Base-by-base conservation (phyloP, 2,113 vertebrate genomes). In the Macquaria ambigua region DNA sequence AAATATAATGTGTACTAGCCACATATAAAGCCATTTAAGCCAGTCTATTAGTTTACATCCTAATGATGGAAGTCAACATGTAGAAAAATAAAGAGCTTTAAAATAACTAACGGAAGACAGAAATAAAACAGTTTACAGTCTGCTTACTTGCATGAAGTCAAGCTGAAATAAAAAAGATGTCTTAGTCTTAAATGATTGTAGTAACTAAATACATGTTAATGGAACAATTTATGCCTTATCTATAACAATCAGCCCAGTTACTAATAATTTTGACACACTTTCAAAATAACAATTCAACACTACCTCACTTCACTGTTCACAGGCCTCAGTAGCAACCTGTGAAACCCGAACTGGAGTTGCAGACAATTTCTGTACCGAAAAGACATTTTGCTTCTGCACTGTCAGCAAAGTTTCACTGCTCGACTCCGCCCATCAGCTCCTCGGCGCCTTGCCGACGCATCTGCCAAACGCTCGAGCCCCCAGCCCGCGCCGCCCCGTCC, bases 341-440 rank as follows among this genome's bases (percentile, higher is more conserved):
- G 46, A 84, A 39, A 72, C 8, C 8, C 28, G 2, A 5, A 18
- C 1, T 66, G 23, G 14, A 59, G 21, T 77, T 62, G 5, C 59
- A 69, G 1, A 75, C 2, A 48, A 55, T 37, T 70, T 82, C 37
- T 37, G 16, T 64, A 48, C 37, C 2, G 2, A 72, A 78, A 74
- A 81, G 21, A 79, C 11, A 71, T 71, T 55, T 59, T 77, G n/a
- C 67, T 87, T 87, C 31, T 90, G 90, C 83, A 31, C 74, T 1
- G 46, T 95, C 92, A 94, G 94, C 93, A 88, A 79, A 86, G 64
- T 87, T 89, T 89, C 53, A 11, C 21, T 0, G 7, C 59, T 53
- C 1, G 20, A 82, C 89, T 83, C 88, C 64, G 20, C 89, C 84
- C 84, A 82, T 70, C 28, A 56, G 31, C 58, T 76, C 82, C 69